Percentiles rank a stretch among this genome's conserved stretches.
Conservation (phyloP, 2,797 vertebrate species). For the Pagetopsis macropterus region DNA sequence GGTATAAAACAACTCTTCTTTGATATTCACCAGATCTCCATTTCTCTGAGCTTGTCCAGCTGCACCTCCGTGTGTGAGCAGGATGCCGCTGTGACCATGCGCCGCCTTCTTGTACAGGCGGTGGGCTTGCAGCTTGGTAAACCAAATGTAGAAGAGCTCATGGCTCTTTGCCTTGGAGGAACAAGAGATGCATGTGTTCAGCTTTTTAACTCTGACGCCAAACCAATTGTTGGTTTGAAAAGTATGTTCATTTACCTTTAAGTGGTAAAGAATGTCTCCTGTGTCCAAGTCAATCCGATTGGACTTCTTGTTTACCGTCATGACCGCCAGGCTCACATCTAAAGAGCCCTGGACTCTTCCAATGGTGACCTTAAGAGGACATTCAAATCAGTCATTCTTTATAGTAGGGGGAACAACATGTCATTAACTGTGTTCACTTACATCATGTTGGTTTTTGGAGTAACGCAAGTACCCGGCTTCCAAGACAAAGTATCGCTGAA, state of each 20-base stretch:
- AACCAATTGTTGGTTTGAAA: background rate
- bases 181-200: background rate
- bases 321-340: constrained; percentile 89
- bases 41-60: constrained; percentile 66
- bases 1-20: accelerated
- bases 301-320: constrained; percentile 94
- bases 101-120: constrained; percentile 83
- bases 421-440: constrained; percentile 72
- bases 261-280: constrained; percentile 93
- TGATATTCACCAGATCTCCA: constrained; percentile 73
- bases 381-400: too few species aligned
- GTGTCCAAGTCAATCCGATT: constrained; percentile 92
- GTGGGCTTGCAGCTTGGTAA: constrained; percentile 90
- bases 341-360: constrained; percentile 91
- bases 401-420: too few species aligned
- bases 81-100: constrained; percentile 67
- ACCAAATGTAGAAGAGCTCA: constrained; percentile 92
- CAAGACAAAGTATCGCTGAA: constrained; percentile 92
- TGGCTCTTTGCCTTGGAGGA: constrained; percentile 87
- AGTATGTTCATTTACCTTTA: constrained; percentile 84
- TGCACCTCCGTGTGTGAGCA: constrained; percentile 45
- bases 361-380: constrained; percentile 82
- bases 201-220: background rate
- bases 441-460: constrained; percentile 89
- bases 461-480: constrained; percentile 91